Percentiles rank a stretch among this genome's conserved stretches.
Conservation (phyloP, 2,797 vertebrate genomes). For the Odontamblyopus rebecca region DNA sequence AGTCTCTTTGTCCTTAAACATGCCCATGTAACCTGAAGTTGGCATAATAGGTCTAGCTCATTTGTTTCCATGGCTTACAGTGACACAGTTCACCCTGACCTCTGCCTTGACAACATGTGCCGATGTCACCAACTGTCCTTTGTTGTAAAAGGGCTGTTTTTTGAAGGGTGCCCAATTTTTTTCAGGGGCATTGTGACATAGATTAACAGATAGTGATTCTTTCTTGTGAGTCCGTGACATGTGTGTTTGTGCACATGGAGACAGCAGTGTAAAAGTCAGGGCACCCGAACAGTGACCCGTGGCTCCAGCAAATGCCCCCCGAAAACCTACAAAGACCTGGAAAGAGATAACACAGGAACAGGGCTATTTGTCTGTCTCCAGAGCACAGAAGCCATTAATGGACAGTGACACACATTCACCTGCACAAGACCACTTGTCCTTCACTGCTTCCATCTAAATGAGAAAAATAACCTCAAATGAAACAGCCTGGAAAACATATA, state of each 20-base stretch:
- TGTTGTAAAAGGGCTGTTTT: constrained; percentile 42
- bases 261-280: constrained; percentile 56
- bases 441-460: constrained; percentile 9
- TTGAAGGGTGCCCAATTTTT: constrained; percentile 66
- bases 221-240: constrained; percentile 20
- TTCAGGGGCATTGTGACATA: constrained; percentile 65
- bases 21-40: constrained; percentile 56
- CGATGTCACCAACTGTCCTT: constrained; percentile 57
- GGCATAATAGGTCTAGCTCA: constrained; percentile 71
- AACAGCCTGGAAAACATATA: neutral
- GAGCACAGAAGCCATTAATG: constrained; percentile 13
- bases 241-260: constrained; percentile 26
- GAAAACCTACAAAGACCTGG: constrained; percentile 29
- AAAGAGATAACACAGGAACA: constrained; percentile 34
- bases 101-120: constrained; percentile 60
- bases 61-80: constrained; percentile 69
- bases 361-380: constrained; percentile 25
- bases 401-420: constrained; percentile 9
- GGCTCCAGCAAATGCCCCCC: constrained; percentile 27
- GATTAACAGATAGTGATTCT: constrained; percentile 53
- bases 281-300: constrained; percentile 36
- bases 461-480: neutral
- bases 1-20: constrained; percentile 41
- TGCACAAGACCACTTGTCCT: constrained; percentile 1
- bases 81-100: constrained; percentile 78